These are phyloP conservation scores for Thymallus thymallus DNA, from an alignment of 2,113 vertebrate species.

Conservation along the genomic window DNA sequence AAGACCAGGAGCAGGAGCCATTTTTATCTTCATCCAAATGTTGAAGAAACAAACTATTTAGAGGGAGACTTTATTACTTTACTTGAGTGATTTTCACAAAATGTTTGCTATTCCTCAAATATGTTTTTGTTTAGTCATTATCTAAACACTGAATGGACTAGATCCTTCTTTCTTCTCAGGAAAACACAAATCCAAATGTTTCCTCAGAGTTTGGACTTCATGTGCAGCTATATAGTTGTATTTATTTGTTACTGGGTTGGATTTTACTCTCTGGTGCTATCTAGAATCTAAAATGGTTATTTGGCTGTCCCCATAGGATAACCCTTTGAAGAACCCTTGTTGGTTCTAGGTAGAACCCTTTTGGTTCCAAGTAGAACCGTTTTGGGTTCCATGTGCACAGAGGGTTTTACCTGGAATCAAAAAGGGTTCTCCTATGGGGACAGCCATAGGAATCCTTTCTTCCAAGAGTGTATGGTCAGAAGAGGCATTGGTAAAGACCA, in stretches of 20 bases:
- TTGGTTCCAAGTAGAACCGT: too few species aligned
- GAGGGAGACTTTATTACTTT: neutral
- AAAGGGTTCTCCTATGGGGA: too few species aligned
- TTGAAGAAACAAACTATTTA: neutral
- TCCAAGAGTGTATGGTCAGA: neutral
- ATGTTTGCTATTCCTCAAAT: neutral
- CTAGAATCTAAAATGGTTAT: too few species aligned
- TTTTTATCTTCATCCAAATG: conserved; percentile 2
- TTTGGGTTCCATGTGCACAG: too few species aligned
- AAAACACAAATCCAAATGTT: conserved; percentile 35
- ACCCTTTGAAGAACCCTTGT: too few species aligned
- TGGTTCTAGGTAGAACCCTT: too few species aligned
- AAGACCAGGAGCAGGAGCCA: neutral
- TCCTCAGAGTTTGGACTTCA: conserved; percentile 57
- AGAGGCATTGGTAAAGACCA: neutral
- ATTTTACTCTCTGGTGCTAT: neutral
- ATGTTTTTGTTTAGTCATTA: neutral
- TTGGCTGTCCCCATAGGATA: too few species aligned
- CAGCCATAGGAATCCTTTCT: too few species aligned
- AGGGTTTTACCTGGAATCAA: too few species aligned
- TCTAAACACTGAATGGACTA: neutral
- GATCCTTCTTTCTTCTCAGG: conserved; percentile 7
- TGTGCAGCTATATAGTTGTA: conserved; percentile 57
- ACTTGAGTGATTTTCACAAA: neutral
- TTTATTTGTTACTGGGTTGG: conserved; percentile 50